These are phyloP conservation scores for Phaethon lepturus DNA, from an alignment of 2,113 vertebrate genomes.

Conservation along the genomic window DNA sequence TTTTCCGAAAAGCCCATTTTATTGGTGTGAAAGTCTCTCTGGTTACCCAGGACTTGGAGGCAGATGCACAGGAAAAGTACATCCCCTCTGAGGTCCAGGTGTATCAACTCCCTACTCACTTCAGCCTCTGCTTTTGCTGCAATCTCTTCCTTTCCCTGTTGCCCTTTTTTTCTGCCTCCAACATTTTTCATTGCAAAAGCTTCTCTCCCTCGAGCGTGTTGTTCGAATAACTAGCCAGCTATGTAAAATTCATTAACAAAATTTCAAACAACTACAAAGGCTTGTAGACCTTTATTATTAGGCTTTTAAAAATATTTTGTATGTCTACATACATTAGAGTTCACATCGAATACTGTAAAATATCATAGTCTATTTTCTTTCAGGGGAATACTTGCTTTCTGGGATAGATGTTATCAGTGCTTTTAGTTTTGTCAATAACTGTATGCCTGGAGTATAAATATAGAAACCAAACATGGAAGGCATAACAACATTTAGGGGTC, in stretches of 20 bases:
- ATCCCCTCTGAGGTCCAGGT: background rate
- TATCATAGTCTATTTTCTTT: background rate
- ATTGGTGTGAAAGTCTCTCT: background rate
- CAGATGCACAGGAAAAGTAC: background rate
- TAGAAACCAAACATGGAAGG: conserved; percentile 1
- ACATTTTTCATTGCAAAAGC: background rate
- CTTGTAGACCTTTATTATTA: background rate
- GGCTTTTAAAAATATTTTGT: background rate
- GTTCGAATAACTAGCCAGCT: background rate
- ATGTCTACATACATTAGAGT: background rate
- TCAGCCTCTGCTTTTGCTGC: background rate
- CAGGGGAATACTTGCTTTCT: background rate
- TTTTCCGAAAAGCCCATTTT: background rate
- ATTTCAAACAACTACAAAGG: background rate
- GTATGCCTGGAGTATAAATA: conserved; percentile 19
- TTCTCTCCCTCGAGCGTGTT: background rate
- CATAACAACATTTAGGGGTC: background rate
- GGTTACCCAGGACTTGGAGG: background rate
- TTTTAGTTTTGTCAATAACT: conserved; percentile 30
- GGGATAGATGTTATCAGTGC: background rate
- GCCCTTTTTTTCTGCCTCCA: background rate
- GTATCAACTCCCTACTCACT: background rate
- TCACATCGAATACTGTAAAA: background rate
- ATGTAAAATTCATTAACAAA: background rate
- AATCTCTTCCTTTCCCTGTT: background rate